Evolutionary conservation across 2,797 vertebrate species (phyloP).

Genomic region (Prunella strophiata): DNA sequence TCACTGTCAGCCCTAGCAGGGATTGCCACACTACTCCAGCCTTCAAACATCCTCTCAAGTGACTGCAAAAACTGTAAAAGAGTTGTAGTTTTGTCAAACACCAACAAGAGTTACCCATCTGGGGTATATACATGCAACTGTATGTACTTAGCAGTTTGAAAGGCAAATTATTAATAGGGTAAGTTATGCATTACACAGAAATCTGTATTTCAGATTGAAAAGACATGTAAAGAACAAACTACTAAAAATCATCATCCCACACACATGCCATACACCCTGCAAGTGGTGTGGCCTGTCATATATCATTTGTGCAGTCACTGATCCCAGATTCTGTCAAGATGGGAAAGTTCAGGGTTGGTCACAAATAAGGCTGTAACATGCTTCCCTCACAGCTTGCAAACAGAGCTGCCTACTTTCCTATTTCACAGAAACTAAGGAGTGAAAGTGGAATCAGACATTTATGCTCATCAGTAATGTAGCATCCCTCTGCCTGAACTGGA

Average conservation of each 20-base stretch:
- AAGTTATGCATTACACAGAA: not conserved
- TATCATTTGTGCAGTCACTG: not conserved
- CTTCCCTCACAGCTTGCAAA: not conserved
- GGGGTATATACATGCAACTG: not conserved
- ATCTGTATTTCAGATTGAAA: not conserved
- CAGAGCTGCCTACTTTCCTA: not conserved
- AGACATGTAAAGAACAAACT: not conserved
- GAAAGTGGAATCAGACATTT: not conserved
- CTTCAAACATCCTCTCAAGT: not conserved
- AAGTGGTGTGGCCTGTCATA: not conserved
- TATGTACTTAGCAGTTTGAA: not conserved
- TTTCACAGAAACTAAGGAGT: not conserved
- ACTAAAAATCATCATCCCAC: not conserved
- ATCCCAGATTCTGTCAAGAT: not conserved
- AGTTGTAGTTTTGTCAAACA: not conserved
- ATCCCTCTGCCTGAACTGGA: not conserved
- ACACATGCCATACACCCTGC: not conserved
- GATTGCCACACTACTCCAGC: not conserved
- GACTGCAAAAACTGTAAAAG: not conserved
- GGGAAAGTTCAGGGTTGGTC: not conserved
- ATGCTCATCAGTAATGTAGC: not conserved
- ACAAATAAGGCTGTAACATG: not conserved
- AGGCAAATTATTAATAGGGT: not conserved
- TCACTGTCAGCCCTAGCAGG: not conserved
- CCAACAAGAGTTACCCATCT: not conserved